phyloP scores from a whole-genome alignment of 2,888 invertebrate genomes.

The Eupithecia pulchellata region DNA sequence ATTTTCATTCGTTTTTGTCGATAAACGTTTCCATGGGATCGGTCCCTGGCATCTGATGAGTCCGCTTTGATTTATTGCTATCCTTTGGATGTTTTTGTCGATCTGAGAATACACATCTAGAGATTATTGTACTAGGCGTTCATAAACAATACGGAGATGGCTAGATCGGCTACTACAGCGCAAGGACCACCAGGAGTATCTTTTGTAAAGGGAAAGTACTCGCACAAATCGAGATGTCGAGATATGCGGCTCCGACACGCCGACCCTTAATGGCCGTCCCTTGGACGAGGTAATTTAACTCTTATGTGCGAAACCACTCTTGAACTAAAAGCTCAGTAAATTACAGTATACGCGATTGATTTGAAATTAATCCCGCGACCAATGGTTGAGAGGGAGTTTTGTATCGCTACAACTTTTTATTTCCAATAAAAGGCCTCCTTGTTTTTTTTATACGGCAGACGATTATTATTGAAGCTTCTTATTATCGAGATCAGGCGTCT shows the following conservation, averaged over 20 bases:
- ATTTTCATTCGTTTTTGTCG: slow-evolving; percentile 74
- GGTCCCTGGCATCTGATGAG: slow-evolving; percentile 64
- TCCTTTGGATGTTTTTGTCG: slow-evolving; percentile 25
- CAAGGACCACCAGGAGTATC: slow-evolving; percentile 78
- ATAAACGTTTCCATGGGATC: slow-evolving; percentile 74
- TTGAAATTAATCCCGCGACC: slow-evolving; percentile 76
- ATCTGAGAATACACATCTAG: slow-evolving; percentile 2
- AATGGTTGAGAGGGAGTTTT: slow-evolving; percentile 56
- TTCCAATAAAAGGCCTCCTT: not conserved
- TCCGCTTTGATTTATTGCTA: slow-evolving; percentile 67
- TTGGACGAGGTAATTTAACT: slow-evolving; percentile 80
- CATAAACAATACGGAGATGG: slow-evolving; percentile 61
- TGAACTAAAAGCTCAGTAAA: slow-evolving; percentile 82
- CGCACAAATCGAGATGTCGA: slow-evolving; percentile 78
- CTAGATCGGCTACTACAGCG: slow-evolving; percentile 61
- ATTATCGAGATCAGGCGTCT: not conserved
- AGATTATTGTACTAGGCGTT: slow-evolving; percentile 25
- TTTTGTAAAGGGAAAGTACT: slow-evolving; percentile 77
- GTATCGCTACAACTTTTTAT: not conserved
- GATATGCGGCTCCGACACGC: slow-evolving; percentile 77
- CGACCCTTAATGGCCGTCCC: slow-evolving; percentile 78
- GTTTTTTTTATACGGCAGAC: not conserved
- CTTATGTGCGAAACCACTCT: slow-evolving; percentile 82
- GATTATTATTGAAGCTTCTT: not conserved
- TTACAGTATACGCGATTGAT: slow-evolving; percentile 81